Evolutionary conservation across 2,797 vertebrate genomes (phyloP).

Genomic region (Varecia variegata): DNA sequence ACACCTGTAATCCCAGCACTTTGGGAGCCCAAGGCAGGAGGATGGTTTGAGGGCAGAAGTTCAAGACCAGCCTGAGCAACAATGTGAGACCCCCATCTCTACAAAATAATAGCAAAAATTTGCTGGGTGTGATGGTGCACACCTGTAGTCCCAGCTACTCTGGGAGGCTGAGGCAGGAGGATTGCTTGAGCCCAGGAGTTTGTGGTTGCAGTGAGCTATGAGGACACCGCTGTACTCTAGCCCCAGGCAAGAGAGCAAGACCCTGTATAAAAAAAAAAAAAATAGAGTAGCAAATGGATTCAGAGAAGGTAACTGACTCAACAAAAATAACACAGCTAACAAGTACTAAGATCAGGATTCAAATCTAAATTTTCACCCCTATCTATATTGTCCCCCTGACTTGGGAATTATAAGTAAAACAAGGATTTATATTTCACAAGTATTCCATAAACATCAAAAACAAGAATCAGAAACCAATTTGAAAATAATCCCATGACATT

Average conservation of each 20-base stretch:
- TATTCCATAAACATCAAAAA: not conserved
- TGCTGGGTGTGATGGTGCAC: not conserved
- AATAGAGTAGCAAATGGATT: not conserved
- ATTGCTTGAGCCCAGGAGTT: not conserved
- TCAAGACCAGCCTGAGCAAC: not conserved
- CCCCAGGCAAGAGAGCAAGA: not conserved
- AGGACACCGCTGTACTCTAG: not conserved
- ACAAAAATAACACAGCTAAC: conserved; percentile 2
- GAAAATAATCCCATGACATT: not conserved
- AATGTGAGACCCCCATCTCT: not conserved
- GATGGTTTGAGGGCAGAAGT: not conserved
- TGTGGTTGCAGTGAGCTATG: not conserved
- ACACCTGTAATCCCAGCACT: not conserved
- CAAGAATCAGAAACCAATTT: not conserved
- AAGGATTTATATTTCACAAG: not conserved
- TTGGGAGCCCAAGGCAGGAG: not conserved
- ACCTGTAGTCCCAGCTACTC: not conserved
- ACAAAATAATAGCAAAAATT: not conserved
- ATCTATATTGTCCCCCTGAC: not conserved
- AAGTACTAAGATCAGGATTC: not conserved
- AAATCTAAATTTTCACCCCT: not conserved
- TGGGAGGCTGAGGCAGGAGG: not conserved
- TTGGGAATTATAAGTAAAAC: not conserved
- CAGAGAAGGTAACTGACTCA: not conserved
- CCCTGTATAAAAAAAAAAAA: not conserved